Evolutionary conservation across 2,113 vertebrate species (phyloP), one percentile per base, ranked within the genome.

Genomic region (Rhabdornis inornatus): DNA sequence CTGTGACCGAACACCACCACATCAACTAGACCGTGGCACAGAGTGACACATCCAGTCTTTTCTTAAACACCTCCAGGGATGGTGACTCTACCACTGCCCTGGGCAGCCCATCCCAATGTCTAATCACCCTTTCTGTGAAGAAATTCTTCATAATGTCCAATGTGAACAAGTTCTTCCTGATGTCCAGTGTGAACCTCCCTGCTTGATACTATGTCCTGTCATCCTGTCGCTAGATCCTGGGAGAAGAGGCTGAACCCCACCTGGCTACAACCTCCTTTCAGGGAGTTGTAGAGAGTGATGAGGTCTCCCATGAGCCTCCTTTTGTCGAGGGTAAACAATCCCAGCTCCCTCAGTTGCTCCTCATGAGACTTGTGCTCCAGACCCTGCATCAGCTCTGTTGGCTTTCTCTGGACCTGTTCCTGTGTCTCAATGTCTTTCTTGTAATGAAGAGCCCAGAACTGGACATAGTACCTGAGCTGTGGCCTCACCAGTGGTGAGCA

Each of bases 1-100:
- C 40, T 49, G 17, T 27, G 47, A 42, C 5, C 0, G 0, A 76
- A 13, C 30, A 40, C 4, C 11, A 35, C 2, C 21, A 35, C 4
- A 1, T 42, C 35, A 35, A 42, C 21, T 7, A 49, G 21, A 40
- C 14, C 61, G 35, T 2, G 21, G 55, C 24, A 47, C 24, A 4
- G 25, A 40, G 17, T 35, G 28, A 7, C 55, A 42, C 4, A 1
- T 13, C 21, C 21, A 42, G 14, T 5, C 31, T 12, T 69, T 69
- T 31, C n/a, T 37, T 77, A 31, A 49, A 42, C 23, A 19, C 9
- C 13, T 49, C 25, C 25, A 35, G 8, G 17, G 11, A 40, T 1
- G 8, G 17, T 61, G 22, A 35, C 25, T 27, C 17, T 13, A 35
- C 47, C 55, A 55, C 17, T 9, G 11, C 31, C 55, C 6, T 49